Evolutionary conservation across 2,797 vertebrate genomes (phyloP).

Genomic region (Chiloscyllium punctatum): DNA sequence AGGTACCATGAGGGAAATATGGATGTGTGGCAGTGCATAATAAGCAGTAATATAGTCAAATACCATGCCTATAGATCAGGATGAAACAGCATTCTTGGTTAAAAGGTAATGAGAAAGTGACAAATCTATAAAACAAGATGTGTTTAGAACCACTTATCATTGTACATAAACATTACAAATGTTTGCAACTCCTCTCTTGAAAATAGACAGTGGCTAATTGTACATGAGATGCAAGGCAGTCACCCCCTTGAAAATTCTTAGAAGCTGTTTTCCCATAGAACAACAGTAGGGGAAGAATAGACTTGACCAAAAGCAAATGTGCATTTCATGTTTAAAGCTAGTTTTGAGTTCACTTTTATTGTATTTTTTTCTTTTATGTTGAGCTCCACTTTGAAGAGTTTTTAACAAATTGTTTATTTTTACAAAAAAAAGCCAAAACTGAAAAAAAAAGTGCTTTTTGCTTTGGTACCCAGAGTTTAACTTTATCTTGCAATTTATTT

Average conservation of each 20-base stretch:
- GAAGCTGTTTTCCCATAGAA: background rate
- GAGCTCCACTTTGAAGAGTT: background rate
- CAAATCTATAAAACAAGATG: background rate
- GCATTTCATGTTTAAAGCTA: conserved; percentile 19
- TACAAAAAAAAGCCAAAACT: conserved; percentile 6
- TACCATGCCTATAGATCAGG: background rate
- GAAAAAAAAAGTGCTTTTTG: conserved; percentile 8
- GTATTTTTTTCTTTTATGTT: conserved; percentile 23
- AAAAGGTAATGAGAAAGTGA: background rate
- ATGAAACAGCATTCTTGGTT: background rate
- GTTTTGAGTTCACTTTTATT: background rate
- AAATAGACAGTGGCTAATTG: background rate
- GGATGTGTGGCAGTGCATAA: no score
- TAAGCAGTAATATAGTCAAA: background rate
- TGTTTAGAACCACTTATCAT: conserved; percentile 12
- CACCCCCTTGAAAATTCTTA: background rate
- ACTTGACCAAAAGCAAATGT: background rate
- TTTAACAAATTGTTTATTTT: conserved; percentile 34
- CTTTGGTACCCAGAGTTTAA: conserved; percentile 24
- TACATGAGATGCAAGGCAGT: background rate
- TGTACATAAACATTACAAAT: background rate
- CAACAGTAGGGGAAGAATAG: background rate
- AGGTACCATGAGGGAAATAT: background rate
- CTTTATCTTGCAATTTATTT: background rate
- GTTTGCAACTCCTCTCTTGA: background rate